These are phyloP conservation scores for Tetramorium simillimum DNA, from an alignment of 1,140 invertebrate species.

Conservation along the genomic window DNA sequence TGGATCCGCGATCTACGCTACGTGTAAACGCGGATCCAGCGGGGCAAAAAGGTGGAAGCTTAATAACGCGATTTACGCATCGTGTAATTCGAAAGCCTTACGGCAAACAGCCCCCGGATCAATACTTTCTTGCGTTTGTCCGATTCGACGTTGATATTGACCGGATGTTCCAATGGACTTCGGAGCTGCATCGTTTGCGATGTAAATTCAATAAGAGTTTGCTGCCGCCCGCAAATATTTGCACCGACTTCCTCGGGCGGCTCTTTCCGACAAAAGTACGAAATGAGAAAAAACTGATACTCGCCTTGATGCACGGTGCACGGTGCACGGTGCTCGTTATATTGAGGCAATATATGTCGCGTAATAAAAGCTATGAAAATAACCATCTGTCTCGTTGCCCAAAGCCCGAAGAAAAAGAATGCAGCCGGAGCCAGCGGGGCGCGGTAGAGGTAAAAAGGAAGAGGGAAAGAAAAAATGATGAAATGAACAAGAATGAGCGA, in stretches of 20 bases:
- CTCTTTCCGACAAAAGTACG: not conserved
- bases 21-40: not conserved
- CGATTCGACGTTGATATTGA: slow-evolving; percentile 71
- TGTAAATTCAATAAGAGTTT: slow-evolving; percentile 51
- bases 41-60: not conserved
- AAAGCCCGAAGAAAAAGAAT: not conserved
- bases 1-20: not conserved
- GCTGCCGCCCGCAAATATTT: slow-evolving; percentile 33
- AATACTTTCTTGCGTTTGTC: slow-evolving; percentile 53
- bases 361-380: not conserved
- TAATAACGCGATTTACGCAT: slow-evolving; percentile 61
- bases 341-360: not conserved
- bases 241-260: not conserved
- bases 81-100: slow-evolving; percentile 26
- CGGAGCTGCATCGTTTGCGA: not conserved
- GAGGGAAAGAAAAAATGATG: not conserved
- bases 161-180: slow-evolving; percentile 8
- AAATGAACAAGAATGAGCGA: slow-evolving; percentile 14
- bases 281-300: not conserved
- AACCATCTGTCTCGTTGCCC: slow-evolving; percentile 1
- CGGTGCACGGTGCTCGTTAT: not conserved
- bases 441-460: slow-evolving; percentile 6
- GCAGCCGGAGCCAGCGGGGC: slow-evolving; percentile 7
- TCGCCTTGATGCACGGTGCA: not conserved
- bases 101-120: slow-evolving; percentile 56